phyloP scores from a whole-genome alignment of 2,888 invertebrate species.

The Melanostoma mellinum region DNA sequence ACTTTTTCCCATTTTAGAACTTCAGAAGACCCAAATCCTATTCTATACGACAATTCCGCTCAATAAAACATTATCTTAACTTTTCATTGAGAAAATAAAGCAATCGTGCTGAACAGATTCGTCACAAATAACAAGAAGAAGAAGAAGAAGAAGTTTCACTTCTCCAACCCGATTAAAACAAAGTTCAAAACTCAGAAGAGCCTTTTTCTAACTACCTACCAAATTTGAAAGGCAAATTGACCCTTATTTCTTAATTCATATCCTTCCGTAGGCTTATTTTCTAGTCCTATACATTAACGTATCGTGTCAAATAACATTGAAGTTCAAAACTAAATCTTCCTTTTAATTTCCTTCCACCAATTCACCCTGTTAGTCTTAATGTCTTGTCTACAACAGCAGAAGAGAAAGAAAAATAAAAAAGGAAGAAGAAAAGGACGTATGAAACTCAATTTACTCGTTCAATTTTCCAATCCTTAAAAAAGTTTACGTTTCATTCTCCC shows the following conservation, averaged over 20 bases:
- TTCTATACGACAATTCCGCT: constrained; percentile 1
- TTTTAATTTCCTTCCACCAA: constrained; percentile 65
- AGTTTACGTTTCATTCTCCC: not conserved
- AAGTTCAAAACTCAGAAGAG: constrained; percentile 3
- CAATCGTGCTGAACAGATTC: constrained; percentile 12
- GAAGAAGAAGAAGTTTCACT: not conserved
- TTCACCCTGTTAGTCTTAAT: not conserved
- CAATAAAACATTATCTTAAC: not conserved
- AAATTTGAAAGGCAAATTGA: constrained; percentile 32
- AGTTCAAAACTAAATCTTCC: constrained; percentile 60
- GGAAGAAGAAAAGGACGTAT: constrained; percentile 22
- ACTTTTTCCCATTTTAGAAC: not conserved
- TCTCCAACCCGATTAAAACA: constrained; percentile 19
- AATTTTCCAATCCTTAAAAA: constrained; percentile 58
- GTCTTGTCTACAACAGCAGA: not conserved
- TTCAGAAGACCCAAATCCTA: not conserved
- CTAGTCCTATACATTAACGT: constrained; percentile 22
- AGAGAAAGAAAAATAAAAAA: not conserved
- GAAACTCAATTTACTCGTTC: constrained; percentile 64
- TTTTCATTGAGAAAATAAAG: constrained; percentile 1
- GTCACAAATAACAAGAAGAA: not conserved
- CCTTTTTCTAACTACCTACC: not conserved
- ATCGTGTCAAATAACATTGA: constrained; percentile 42
- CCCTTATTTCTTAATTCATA: constrained; percentile 36
- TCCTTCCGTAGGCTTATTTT: constrained; percentile 24